Evolutionary conservation across 1,140 invertebrate genomes (phyloP), one percentile per base, ranked within the genome.

Genomic region (Zophobas morio): DNA sequence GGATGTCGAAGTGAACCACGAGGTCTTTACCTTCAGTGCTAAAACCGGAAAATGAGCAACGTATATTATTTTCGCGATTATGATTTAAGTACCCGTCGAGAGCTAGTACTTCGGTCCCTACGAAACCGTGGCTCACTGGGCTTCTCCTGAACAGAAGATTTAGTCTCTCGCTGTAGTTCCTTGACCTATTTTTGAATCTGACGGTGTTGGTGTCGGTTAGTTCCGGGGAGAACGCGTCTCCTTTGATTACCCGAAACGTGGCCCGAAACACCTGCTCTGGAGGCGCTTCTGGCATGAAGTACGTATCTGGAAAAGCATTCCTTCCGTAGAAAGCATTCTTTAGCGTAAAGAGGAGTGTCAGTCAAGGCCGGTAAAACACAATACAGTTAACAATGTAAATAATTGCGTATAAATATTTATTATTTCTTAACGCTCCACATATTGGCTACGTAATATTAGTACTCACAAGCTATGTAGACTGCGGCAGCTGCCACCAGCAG

Each of bases 381-480:
- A 63, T 63, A 63, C 57, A 37, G 49, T 51, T 51, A 51, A 51
- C 42, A 46, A 46, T 51, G 49, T 51, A 51, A 51, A 51, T 51
- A 51, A 51, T 51, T 51, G 20, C 49, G 20, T 20, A 51, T 51
- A 51, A 70, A 70, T 70, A 70, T 32, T 0, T 42, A 73, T 71
- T n/a, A 53, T 40, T 54, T 51, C 40, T 73, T n/a, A 47, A 71
- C 35, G 71, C 71, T 73, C 71, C 40, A 40, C 77, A 81, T 75
- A 78, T 6, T 74, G 3, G 34, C 5, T 47, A 74, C 56, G 37
- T 57, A 35, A 37, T 74, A 53, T 63, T 4, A 20, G 36, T 57
- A 94, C 95, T 93, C 89, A 96, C 95, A 95, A 87, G 93, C 95
- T 81, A 96, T 90, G 86, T 97, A 97, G 70, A 97, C 93, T 54